Conservation (phyloP, 2,113 vertebrate genomes). For the Ovibos moschatus region DNA sequence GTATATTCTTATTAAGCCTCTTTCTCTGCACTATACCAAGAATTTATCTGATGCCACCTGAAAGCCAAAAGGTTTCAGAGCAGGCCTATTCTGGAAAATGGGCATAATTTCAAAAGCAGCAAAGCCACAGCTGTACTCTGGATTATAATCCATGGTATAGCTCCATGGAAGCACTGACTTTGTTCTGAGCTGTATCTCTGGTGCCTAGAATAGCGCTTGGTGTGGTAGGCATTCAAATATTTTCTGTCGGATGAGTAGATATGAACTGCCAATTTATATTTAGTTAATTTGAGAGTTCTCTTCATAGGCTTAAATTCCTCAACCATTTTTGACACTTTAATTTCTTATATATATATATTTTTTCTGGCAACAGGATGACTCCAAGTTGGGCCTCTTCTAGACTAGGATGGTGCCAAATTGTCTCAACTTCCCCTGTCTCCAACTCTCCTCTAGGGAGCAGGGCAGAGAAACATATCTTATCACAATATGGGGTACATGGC, state of each 20-base stretch:
- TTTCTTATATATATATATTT: background rate
- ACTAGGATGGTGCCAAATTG: background rate
- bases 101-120: background rate
- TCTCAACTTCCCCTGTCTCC: background rate
- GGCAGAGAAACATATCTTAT: background rate
- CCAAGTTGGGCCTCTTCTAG: background rate
- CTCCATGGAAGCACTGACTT: background rate
- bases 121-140: background rate
- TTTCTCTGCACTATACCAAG: background rate
- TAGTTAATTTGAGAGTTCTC: background rate
- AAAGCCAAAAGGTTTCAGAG: background rate
- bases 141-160: background rate
- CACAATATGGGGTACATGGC: background rate
- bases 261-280: background rate
- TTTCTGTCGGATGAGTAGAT: background rate
- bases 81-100: background rate
- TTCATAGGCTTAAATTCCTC: background rate
- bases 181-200: accelerated
- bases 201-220: background rate
- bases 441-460: background rate
- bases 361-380: background rate
- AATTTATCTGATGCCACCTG: background rate
- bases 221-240: background rate
- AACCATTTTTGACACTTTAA: background rate
- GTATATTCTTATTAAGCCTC: background rate